phyloP scores from a whole-genome alignment of 2,888 invertebrate genomes.

The Muscina levida region DNA sequence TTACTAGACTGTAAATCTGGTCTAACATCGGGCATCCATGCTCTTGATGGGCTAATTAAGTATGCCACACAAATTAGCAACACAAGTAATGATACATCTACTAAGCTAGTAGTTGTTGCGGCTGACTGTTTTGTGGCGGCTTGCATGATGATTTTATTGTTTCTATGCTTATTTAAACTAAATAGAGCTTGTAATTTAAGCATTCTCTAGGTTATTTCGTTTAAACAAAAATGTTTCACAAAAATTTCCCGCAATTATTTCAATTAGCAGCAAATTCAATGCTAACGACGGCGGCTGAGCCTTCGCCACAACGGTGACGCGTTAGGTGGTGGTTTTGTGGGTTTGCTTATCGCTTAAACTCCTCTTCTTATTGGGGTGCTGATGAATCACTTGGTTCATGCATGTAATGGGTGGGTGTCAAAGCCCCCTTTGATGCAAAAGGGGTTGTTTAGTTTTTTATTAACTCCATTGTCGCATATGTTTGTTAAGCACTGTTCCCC shows the following conservation, averaged over 20 bases:
- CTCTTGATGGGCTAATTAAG: conserved; percentile 62
- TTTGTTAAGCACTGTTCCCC: neutral
- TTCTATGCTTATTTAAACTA: conserved; percentile 50
- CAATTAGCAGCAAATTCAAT: conserved; percentile 49
- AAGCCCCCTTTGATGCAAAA: conserved; percentile 62
- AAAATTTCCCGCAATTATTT: conserved; percentile 61
- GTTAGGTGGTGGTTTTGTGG: conserved; percentile 52
- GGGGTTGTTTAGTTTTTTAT: conserved; percentile 63
- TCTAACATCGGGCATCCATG: conserved; percentile 78
- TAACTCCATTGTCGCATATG: conserved; percentile 55
- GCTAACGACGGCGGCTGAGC: neutral
- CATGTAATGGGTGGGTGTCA: conserved; percentile 35
- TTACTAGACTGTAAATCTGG: conserved; percentile 77
- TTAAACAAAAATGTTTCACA: conserved; percentile 45
- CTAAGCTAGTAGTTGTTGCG: conserved; percentile 21
- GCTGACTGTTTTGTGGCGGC: conserved; percentile 28
- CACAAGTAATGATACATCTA: conserved; percentile 58
- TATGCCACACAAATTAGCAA: conserved; percentile 60
- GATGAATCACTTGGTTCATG: conserved; percentile 59
- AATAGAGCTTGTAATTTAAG: conserved; percentile 62
- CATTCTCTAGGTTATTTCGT: conserved; percentile 41
- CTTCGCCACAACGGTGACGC: conserved; percentile 46
- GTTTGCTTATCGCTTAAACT: conserved; percentile 42
- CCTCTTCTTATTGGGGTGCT: conserved; percentile 57
- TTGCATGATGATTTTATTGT: conserved; percentile 45